Percentiles rank a stretch among this genome's conserved stretches.
Conservation (phyloP, 2,888 invertebrate species). For the Limnephilus rhombicus region DNA sequence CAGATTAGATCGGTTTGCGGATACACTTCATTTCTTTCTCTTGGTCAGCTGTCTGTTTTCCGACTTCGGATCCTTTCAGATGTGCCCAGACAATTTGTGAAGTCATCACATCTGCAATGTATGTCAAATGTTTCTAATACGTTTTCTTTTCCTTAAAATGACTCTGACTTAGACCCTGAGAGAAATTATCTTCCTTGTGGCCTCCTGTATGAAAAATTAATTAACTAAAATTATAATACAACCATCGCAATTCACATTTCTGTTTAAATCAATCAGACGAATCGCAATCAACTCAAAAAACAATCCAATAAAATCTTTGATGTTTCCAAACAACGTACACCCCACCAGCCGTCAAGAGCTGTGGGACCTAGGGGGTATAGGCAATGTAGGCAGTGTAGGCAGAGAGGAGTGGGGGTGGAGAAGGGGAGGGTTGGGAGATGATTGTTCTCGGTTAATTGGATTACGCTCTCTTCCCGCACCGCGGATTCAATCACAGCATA, state of each 20-base stretch:
- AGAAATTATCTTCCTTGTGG: too few relatives aligned
- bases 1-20: too few relatives aligned
- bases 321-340: background rate
- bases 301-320: background rate
- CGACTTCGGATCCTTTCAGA: too few relatives aligned
- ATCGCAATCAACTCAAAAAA: background rate
- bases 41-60: too few relatives aligned
- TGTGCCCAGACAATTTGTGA: too few relatives aligned
- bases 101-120: too few relatives aligned
- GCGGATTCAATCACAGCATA: slow-evolving; percentile 27
- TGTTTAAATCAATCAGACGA: background rate
- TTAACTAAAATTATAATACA: background rate
- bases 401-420: background rate
- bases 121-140: too few relatives aligned
- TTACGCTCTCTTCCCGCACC: slow-evolving; percentile 14
- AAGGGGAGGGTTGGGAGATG: background rate
- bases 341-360: background rate
- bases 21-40: too few relatives aligned
- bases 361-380: background rate
- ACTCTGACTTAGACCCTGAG: too few relatives aligned
- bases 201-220: background rate
- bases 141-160: too few relatives aligned
- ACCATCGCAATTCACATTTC: background rate
- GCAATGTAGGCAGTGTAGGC: too few relatives aligned
- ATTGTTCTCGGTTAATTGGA: slow-evolving; percentile 49